These are phyloP conservation scores for Diloba caeruleocephala DNA, from an alignment of 2,888 invertebrate genomes.

Conservation along the genomic window DNA sequence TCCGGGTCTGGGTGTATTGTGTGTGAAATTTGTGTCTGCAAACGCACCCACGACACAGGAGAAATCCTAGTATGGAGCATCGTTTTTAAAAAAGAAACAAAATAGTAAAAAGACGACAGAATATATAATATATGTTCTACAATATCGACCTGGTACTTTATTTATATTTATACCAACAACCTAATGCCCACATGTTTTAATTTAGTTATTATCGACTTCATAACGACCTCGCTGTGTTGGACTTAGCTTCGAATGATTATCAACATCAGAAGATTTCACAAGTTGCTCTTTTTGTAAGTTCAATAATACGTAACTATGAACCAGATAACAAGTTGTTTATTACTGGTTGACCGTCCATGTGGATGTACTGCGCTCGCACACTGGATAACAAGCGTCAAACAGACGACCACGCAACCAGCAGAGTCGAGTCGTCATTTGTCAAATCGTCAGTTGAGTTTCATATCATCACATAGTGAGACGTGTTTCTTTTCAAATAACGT, in stretches of 20 bases:
- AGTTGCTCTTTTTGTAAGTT: conserved; percentile 33
- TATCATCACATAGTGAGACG: conserved; percentile 49
- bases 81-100: too few relatives aligned
- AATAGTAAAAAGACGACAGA: too few relatives aligned
- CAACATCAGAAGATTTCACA: conserved; percentile 32
- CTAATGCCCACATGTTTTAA: conserved; percentile 8
- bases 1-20: too few relatives aligned
- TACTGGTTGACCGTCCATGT: conserved; percentile 36
- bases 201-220: conserved; percentile 25
- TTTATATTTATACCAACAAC: conserved; percentile 1
- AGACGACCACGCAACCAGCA: conserved; percentile 20
- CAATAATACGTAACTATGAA: conserved; percentile 37
- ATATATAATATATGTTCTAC: too few relatives aligned
- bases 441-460: conserved; percentile 52
- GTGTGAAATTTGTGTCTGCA: too few relatives aligned
- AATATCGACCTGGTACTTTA: too few relatives aligned
- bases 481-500: conserved; percentile 30
- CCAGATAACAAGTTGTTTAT: conserved; percentile 53
- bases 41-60: too few relatives aligned
- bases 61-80: too few relatives aligned
- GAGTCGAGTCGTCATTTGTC: conserved; percentile 19
- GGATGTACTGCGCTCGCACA: conserved; percentile 34
- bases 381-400: conserved; percentile 25
- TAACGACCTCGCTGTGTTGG: conserved; percentile 17
- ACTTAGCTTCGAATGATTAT: conserved; percentile 20